These are phyloP conservation scores for Volucella inflata DNA, from an alignment of 2,888 invertebrate species.

Conservation along the genomic window DNA sequence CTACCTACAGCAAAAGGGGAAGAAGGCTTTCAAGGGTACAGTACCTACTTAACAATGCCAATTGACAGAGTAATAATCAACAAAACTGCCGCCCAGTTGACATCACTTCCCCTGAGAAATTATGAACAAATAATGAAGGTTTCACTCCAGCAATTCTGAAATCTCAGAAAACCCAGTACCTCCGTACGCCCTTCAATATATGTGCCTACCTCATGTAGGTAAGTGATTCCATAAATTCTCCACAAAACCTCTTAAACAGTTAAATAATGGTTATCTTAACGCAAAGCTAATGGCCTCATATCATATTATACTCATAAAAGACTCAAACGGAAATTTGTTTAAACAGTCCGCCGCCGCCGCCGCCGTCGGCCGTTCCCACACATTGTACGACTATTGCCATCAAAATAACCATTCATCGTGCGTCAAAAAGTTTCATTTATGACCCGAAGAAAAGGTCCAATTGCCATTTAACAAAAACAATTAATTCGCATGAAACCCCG, in stretches of 20 bases:
- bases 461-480: slow-evolving; percentile 49
- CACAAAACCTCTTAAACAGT: background rate
- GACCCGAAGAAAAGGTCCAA: slow-evolving; percentile 26
- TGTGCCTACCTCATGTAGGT: background rate
- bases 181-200: too few relatives aligned
- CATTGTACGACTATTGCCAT: slow-evolving; percentile 28
- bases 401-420: slow-evolving; percentile 45
- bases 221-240: background rate
- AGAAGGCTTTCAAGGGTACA: too few relatives aligned
- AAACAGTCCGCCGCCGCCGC: background rate
- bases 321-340: slow-evolving; percentile 26
- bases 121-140: too few relatives aligned
- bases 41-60: too few relatives aligned
- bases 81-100: too few relatives aligned
- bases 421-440: slow-evolving; percentile 32
- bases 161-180: too few relatives aligned
- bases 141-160: too few relatives aligned
- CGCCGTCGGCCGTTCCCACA: background rate
- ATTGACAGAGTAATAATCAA: too few relatives aligned
- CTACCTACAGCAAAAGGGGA: too few relatives aligned
- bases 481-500: slow-evolving; percentile 52
- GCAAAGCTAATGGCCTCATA: slow-evolving; percentile 43
- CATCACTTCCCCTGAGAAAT: too few relatives aligned
- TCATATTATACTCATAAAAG: background rate
- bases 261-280: slow-evolving; percentile 12